Conservation (phyloP, 2,888 invertebrate genomes). For the Athalia cordata region DNA sequence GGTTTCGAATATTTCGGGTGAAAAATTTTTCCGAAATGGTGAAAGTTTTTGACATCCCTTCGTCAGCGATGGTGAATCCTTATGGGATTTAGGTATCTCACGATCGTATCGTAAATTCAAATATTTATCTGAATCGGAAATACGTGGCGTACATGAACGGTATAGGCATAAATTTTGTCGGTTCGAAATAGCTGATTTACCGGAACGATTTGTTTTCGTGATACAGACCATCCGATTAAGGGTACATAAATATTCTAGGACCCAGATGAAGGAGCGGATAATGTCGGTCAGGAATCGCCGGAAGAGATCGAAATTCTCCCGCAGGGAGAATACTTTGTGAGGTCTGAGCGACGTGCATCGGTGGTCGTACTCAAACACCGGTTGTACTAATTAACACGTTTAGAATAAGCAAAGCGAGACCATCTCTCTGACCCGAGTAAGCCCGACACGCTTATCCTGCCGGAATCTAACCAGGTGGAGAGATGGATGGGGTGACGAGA, state of each 20-base stretch:
- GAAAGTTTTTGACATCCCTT: conserved; percentile 14
- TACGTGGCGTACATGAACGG: conserved; percentile 3
- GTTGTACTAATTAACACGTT: conserved; percentile 45
- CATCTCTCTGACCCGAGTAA: conserved; percentile 31
- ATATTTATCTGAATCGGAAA: conserved; percentile 31
- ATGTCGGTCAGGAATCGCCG: conserved; percentile 37
- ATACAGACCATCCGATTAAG: conserved; percentile 37
- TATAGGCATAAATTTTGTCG: conserved; percentile 25
- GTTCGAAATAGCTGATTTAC: conserved; percentile 39
- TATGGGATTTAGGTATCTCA: neutral
- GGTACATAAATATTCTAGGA: conserved; percentile 41
- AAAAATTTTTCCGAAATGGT: too few species aligned
- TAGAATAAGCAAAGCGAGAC: conserved; percentile 20
- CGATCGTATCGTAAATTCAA: conserved; percentile 6
- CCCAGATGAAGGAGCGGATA: conserved; percentile 41
- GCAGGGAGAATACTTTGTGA: conserved; percentile 9
- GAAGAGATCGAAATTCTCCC: conserved; percentile 33
- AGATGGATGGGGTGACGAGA: conserved; percentile 13
- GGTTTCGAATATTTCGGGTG: too few species aligned
- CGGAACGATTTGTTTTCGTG: conserved; percentile 45
- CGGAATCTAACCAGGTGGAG: conserved; percentile 26
- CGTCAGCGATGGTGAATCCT: neutral
- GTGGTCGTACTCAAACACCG: conserved; percentile 8
- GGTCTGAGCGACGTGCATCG: conserved; percentile 28
- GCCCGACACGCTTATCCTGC: conserved; percentile 17